Percentiles rank a stretch among this genome's conserved stretches.
Conservation (phyloP, 1,140 invertebrate genomes). For the Drosophila azteca region DNA sequence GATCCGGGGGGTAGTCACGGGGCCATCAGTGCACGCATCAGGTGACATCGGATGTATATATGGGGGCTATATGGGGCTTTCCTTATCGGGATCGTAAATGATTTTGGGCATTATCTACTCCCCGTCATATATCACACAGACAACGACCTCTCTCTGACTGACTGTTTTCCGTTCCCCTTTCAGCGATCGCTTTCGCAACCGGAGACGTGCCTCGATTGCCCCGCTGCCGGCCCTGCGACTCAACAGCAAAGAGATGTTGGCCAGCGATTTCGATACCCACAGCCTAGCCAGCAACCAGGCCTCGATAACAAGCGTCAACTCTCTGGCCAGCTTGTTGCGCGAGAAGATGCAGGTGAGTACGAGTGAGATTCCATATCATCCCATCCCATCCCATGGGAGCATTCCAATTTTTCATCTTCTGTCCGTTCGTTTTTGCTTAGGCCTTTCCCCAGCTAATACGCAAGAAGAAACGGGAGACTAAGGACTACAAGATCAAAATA, state of each 20-base stretch:
- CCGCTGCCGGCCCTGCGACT: slow-evolving; percentile 77
- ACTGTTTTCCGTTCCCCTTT: not conserved
- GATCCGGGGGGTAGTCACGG: no score
- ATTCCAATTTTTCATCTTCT: not conserved
- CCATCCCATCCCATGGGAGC: no score
- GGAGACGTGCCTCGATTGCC: slow-evolving; percentile 77
- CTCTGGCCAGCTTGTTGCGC: slow-evolving; percentile 90
- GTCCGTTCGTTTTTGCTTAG: slow-evolving; percentile 15
- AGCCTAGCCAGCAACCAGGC: slow-evolving; percentile 82
- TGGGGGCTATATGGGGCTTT: not conserved
- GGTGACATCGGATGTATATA: not conserved
- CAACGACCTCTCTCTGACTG: not conserved
- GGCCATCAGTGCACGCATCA: not conserved
- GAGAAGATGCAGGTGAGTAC: slow-evolving; percentile 90
- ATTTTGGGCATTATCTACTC: slow-evolving; percentile 1
- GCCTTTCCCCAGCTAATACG: slow-evolving; percentile 85
- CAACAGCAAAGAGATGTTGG: slow-evolving; percentile 82
- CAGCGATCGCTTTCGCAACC: slow-evolving; percentile 79
- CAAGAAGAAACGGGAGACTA: slow-evolving; percentile 87
- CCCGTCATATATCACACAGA: slow-evolving; percentile 4
- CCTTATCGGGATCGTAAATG: slow-evolving; percentile 18
- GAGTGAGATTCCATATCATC: no score
- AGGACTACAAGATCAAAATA: slow-evolving; percentile 89
- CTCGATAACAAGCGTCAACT: slow-evolving; percentile 92
- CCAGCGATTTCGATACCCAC: slow-evolving; percentile 81